Conservation (phyloP, 1,140 invertebrate species). For the Solenopsis invicta region DNA sequence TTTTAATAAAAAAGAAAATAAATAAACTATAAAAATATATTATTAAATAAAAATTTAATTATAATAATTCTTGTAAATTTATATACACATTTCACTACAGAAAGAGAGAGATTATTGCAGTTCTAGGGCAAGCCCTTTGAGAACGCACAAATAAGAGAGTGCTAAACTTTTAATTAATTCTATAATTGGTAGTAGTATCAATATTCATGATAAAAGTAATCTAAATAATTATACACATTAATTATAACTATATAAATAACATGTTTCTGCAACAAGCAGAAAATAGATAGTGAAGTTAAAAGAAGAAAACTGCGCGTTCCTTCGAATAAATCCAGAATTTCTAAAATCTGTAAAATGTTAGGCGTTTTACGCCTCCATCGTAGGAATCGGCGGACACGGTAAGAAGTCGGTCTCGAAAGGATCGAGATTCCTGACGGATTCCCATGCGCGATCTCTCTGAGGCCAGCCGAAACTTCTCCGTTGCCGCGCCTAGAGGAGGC, state of each 20-base stretch:
- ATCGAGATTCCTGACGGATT: background rate
- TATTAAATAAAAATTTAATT: too few species aligned
- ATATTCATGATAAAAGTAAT: background rate
- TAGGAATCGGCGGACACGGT: background rate
- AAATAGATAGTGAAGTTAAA: background rate
- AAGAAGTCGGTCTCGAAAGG: background rate
- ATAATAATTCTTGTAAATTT: background rate
- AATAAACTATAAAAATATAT: too few species aligned
- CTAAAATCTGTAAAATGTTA: background rate
- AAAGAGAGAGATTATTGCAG: background rate
- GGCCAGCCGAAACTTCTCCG: constrained; percentile 24
- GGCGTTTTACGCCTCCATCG: background rate
- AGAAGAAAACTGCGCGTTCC: background rate
- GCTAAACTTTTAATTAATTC: too few species aligned
- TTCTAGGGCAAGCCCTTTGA: too few species aligned
- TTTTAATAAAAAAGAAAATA: too few species aligned
- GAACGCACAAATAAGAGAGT: too few species aligned
- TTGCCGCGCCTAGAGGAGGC: constrained; percentile 21
- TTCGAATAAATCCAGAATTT: background rate
- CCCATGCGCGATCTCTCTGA: background rate
- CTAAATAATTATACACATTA: background rate
- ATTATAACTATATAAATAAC: background rate
- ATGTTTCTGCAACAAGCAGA: background rate
- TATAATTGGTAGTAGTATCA: background rate
- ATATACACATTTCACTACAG: background rate